Percentiles rank a stretch among this genome's conserved stretches.
Conservation (phyloP, 1,140 invertebrate genomes). For the Heterodera carotae region DNA sequence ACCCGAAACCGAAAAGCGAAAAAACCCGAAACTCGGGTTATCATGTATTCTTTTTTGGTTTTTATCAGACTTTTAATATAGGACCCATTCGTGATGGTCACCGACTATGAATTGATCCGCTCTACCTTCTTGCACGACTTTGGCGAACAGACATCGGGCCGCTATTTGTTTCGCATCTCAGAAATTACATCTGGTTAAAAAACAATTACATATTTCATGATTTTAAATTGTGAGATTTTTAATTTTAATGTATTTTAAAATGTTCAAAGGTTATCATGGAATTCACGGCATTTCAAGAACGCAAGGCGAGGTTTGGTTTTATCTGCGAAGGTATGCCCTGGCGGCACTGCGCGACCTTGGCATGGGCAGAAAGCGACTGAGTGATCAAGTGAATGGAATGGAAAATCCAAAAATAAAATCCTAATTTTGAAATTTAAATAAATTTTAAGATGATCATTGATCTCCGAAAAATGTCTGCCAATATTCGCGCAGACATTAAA, state of each 20-base stretch:
- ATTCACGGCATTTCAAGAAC: slow-evolving; percentile 9
- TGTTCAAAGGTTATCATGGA: not conserved
- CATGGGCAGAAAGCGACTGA: slow-evolving; percentile 23
- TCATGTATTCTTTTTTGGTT: not conserved
- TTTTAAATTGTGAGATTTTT: not conserved
- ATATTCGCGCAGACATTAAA: slow-evolving; percentile 7
- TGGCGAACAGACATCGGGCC: not conserved
- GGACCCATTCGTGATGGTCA: slow-evolving; percentile 20
- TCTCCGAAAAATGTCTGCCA: slow-evolving; percentile 27
- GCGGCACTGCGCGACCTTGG: slow-evolving; percentile 15
- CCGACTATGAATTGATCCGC: slow-evolving; percentile 15
- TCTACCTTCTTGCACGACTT: not conserved
- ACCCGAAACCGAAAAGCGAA: too few species aligned
- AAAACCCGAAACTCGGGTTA: too few species aligned
- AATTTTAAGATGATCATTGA: slow-evolving; percentile 14
- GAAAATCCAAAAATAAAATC: not conserved
- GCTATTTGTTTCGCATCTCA: slow-evolving; percentile 18
- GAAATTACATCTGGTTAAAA: not conserved
- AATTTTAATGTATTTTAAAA: not conserved
- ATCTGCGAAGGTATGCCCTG: slow-evolving; percentile 6
- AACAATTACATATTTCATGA: not conserved
- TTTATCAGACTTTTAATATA: too few species aligned
- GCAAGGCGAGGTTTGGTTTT: slow-evolving; percentile 15
- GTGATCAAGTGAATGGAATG: not conserved
- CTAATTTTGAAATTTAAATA: not conserved